Conservation (phyloP, 2,888 invertebrate species). For the Chironomus riparius region DNA sequence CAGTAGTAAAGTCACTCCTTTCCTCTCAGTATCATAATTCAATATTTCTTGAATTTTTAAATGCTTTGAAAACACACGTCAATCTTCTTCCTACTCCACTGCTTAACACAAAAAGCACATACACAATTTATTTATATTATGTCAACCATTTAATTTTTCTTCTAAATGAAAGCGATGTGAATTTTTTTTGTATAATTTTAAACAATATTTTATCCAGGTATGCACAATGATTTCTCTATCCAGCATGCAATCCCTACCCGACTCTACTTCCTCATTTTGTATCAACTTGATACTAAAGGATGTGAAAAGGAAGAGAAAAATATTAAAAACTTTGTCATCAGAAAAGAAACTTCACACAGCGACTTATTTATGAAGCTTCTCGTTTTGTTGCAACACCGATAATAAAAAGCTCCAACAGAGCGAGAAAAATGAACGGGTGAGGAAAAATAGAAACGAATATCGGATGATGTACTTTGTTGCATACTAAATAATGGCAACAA, state of each 20-base stretch:
- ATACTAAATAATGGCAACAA: neutral
- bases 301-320: neutral
- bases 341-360: neutral
- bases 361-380: constrained; percentile 6
- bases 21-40: too few relatives aligned
- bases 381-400: neutral
- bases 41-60: too few relatives aligned
- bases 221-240: neutral
- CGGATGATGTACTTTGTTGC: neutral
- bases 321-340: constrained; percentile 12
- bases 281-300: neutral
- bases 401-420: neutral
- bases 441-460: neutral
- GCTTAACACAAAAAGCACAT: neutral
- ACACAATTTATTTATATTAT: neutral
- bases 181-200: neutral
- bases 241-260: neutral
- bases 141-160: neutral
- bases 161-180: neutral
- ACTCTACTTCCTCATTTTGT: too few relatives aligned
- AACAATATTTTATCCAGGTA: neutral
- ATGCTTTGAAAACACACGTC: too few relatives aligned
- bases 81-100: too few relatives aligned
- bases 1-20: too few relatives aligned
- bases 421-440: neutral